These are phyloP conservation scores for Temnothorax rugatulus DNA, from an alignment of 2,888 invertebrate genomes.

Conservation along the genomic window DNA sequence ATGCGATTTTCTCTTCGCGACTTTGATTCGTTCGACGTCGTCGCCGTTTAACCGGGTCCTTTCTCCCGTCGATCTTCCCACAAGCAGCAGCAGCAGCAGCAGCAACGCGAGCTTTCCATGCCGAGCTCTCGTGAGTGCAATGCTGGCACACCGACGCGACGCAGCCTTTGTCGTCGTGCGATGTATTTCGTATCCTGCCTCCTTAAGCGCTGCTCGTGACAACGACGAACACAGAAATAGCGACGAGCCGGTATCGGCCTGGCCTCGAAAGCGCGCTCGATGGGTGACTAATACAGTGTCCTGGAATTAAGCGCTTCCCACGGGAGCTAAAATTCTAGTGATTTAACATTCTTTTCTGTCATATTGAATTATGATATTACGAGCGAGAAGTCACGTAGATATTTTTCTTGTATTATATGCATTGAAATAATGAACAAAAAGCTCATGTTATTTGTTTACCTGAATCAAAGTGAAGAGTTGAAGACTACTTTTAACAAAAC, in stretches of 20 bases:
- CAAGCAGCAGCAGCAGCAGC: slow-evolving; percentile 30
- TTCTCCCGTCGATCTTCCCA: slow-evolving; percentile 63
- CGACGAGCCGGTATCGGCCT: slow-evolving; percentile 52
- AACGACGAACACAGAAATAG: slow-evolving; percentile 52
- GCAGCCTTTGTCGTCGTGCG: slow-evolving; percentile 59
- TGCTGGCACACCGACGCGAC: neutral
- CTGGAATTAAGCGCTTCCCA: neutral
- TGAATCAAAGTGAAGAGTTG: neutral
- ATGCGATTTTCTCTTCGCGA: slow-evolving; percentile 68
- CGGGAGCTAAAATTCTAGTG: neutral
- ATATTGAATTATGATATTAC: neutral
- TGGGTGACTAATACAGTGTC: slow-evolving; percentile 19
- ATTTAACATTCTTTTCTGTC: neutral
- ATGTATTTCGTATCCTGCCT: slow-evolving; percentile 61
- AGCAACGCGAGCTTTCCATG: neutral
- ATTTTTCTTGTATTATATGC: neutral
- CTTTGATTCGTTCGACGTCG: slow-evolving; percentile 20
- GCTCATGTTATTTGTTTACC: neutral
- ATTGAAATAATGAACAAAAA: neutral
- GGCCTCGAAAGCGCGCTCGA: slow-evolving; percentile 36
- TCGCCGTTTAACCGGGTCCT: slow-evolving; percentile 48
- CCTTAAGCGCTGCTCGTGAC: slow-evolving; percentile 51
- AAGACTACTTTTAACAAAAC: neutral
- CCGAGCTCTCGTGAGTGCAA: slow-evolving; percentile 1
- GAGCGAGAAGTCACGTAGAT: neutral